These are phyloP conservation scores for Neoarius graeffei DNA, from an alignment of 2,113 vertebrate species.

Conservation along the genomic window DNA sequence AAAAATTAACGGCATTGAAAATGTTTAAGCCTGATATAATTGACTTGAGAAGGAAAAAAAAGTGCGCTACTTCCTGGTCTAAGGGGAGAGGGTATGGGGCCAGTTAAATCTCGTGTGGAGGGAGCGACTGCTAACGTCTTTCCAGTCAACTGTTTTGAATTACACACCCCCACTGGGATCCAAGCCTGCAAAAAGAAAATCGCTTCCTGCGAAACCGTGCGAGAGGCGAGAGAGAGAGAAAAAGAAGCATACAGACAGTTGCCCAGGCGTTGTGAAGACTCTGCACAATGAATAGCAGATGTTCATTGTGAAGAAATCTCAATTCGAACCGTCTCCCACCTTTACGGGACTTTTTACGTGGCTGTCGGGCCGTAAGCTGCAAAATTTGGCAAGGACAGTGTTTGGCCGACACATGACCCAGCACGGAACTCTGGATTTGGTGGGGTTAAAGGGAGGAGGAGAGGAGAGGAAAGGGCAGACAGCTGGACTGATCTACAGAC, in stretches of 20 bases:
- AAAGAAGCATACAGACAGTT: conserved; percentile 59
- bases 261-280: conserved; percentile 69
- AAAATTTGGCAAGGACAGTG: conserved; percentile 55
- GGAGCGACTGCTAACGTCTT: conserved; percentile 71
- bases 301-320: conserved; percentile 52
- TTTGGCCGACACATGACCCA: conserved; percentile 67
- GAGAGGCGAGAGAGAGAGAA: conserved; percentile 16
- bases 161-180: conserved; percentile 77
- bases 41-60: background rate
- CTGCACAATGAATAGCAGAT: conserved; percentile 80
- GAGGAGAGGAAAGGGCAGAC: conserved; percentile 22
- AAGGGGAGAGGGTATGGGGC: conserved; percentile 42
- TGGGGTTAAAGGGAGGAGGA: conserved; percentile 49
- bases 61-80: conserved; percentile 48
- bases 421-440: conserved; percentile 49
- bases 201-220: conserved; percentile 69
- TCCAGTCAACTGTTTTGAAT: conserved; percentile 80
- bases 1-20: background rate
- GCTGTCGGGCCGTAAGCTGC: conserved; percentile 60
- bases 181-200: conserved; percentile 69
- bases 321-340: conserved; percentile 42
- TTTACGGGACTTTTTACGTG: conserved; percentile 48
- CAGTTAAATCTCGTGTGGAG: conserved; percentile 53
- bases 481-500: conserved; percentile 37
- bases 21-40: conserved; percentile 17